These are phyloP conservation scores for Lumbricus terrestris DNA, from an alignment of 2,888 invertebrate genomes.

Conservation along the genomic window DNA sequence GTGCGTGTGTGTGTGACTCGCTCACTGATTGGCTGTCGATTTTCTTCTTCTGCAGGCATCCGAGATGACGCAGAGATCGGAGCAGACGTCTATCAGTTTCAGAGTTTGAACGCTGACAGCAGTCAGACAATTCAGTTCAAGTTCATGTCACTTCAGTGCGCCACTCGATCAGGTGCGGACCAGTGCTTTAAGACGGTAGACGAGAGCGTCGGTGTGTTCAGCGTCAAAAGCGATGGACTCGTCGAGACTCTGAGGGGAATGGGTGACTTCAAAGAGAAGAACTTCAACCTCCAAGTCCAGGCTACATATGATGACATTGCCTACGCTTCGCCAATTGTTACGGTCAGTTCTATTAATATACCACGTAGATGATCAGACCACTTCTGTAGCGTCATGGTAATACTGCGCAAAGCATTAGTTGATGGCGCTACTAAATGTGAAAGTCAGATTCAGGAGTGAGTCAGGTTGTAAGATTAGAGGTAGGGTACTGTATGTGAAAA, in stretches of 20 bases:
- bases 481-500: no score
- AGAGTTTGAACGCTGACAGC: not conserved
- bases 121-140: not conserved
- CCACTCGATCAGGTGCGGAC: not conserved
- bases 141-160: not conserved
- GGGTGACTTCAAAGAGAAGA: not conserved
- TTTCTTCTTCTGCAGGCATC: not conserved
- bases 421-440: no score
- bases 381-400: no score
- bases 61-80: not conserved
- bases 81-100: not conserved
- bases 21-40: not conserved
- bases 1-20: no score
- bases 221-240: not conserved
- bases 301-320: not conserved
- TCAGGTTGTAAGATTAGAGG: no score
- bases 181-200: not conserved
- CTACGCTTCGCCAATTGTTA: not conserved
- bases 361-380: no score
- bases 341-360: not conserved
- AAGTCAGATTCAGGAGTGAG: no score
- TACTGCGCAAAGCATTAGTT: no score
- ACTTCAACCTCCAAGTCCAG: not conserved
- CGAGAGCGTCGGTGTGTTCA: not conserved
- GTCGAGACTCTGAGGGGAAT: not conserved